phyloP scores from a whole-genome alignment of 2,888 invertebrate species.

The Synergus laeviventris region DNA sequence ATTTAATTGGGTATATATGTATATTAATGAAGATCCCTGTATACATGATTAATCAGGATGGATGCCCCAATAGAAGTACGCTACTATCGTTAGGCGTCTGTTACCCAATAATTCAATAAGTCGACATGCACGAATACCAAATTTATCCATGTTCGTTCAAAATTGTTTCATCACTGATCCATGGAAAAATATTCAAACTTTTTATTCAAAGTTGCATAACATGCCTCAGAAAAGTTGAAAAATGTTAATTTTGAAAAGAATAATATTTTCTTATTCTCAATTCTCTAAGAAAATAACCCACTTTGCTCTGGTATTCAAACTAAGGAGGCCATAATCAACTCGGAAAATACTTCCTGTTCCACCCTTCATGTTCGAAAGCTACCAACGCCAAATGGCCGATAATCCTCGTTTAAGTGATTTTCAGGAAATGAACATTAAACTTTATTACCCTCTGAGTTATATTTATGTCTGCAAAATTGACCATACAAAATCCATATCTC shows the following conservation, averaged over 20 bases:
- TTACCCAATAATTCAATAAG: neutral
- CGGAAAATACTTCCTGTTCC: neutral
- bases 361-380: conserved; percentile 17
- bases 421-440: neutral
- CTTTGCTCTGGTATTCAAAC: neutral
- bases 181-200: neutral
- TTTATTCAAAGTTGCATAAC: too few species aligned
- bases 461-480: too few species aligned
- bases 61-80: neutral
- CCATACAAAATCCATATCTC: too few species aligned
- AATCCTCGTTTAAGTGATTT: conserved; percentile 26
- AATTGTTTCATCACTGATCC: too few species aligned
- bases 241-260: neutral
- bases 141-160: neutral
- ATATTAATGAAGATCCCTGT: conserved; percentile 28
- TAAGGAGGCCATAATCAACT: neutral
- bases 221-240: neutral
- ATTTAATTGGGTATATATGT: conserved; percentile 22
- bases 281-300: neutral
- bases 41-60: conserved; percentile 15
- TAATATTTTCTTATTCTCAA: neutral
- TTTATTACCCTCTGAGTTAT: too few species aligned
- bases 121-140: neutral
- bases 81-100: conserved; percentile 6
- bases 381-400: neutral